Base-by-base conservation (phyloP, 2,888 invertebrate genomes). In the Mongoloraphidia duomilia region DNA sequence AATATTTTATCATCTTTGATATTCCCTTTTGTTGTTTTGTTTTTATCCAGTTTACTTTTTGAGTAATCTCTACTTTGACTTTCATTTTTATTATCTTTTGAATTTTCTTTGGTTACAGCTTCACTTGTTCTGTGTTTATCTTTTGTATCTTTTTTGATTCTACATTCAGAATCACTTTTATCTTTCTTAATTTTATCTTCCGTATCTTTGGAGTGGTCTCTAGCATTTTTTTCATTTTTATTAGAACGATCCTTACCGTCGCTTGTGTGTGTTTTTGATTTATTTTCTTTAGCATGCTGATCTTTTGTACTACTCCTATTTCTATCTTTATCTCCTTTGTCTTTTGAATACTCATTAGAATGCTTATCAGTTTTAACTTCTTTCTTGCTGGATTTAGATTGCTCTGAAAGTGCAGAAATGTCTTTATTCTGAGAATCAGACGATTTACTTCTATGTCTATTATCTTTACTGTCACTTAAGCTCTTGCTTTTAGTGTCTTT, bases 141-240 rank as follows among this genome's bases (percentile, higher is more conserved):
- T 14, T 34, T n/a, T 34, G 44, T 14, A 4, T 46, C 46, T 39
- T 17, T 34, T 11, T 36, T 46, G 8, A 10, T 13, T 46, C 34
- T 26, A 37, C 13, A 11, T 3, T 34, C 33, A 38, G 39, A 45
- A 12, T 45, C 45, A 41, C 44, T 41, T 12, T 41, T 14, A 9
- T 45, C 41, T 46, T 49, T 46, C 49, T 41, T 49, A 41, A 45
- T 36, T 41, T 45, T 41, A n/a, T 41, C 41, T 13, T 40, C 49
- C 10, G 26, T 37, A 11, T 46, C 38, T 37, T 46, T 46, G 5
- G 26, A 36, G 2, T 46, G n/a, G 26, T 39, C 13, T 34, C 13
- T 9, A 33, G 33, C 35, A 44, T 17, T 26, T 10, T 34, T 35
- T n/a, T 38, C 26, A 39, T 36, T 40, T n/a, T 44, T 41, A 26